Evolutionary conservation across 1,140 invertebrate species (phyloP).

Genomic region (Eufriesea mexicana): DNA sequence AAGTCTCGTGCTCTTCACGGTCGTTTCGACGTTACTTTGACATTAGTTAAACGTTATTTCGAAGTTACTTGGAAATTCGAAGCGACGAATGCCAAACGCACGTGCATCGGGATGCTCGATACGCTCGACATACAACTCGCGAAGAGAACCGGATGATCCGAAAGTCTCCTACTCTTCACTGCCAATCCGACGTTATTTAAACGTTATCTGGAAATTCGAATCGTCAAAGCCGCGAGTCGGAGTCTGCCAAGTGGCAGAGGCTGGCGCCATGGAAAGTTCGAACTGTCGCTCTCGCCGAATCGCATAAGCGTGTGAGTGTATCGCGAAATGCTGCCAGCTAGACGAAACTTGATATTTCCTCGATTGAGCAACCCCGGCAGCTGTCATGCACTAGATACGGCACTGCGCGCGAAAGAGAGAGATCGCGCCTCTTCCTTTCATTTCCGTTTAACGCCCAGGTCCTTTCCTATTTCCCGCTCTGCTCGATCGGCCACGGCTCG

Average conservation of each 20-base stretch:
- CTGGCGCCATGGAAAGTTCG: conserved; percentile 18
- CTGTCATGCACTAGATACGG: conserved; percentile 75
- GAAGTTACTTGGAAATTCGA: too few relatives aligned
- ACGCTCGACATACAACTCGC: too few relatives aligned
- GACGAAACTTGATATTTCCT: conserved; percentile 77
- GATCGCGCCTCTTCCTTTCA: conserved; percentile 64
- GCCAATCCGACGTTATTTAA: too few relatives aligned
- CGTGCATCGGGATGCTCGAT: too few relatives aligned
- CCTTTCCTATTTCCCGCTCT: conserved; percentile 46
- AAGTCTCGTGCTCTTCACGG: too few relatives aligned
- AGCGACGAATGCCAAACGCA: too few relatives aligned
- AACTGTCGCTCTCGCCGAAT: conserved; percentile 38
- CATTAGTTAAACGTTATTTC: too few relatives aligned
- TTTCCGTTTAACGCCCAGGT: conserved; percentile 64
- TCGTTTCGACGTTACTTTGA: too few relatives aligned
- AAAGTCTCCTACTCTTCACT: too few relatives aligned
- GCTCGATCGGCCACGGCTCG: not conserved
- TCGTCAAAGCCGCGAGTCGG: not conserved
- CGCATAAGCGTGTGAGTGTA: conserved; percentile 48
- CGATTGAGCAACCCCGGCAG: conserved; percentile 74
- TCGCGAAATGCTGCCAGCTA: conserved; percentile 52
- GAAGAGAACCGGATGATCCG: too few relatives aligned
- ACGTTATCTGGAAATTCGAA: too few relatives aligned
- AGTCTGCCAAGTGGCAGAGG: too few relatives aligned
- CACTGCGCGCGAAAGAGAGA: conserved; percentile 52